Conservation (phyloP, 1,140 invertebrate genomes). For the Daktulosphaira vitifoliae region DNA sequence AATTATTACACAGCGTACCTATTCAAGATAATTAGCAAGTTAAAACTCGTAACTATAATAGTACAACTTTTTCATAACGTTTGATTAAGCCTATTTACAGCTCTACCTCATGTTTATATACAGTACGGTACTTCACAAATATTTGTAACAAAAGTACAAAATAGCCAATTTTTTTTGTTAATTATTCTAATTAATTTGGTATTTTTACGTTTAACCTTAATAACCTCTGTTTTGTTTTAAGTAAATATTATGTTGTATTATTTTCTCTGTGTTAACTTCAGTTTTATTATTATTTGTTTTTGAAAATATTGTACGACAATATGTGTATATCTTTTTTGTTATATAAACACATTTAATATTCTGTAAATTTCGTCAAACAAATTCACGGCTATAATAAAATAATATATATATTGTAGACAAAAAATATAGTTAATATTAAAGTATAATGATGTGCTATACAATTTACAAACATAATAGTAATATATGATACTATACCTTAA, state of each 20-base stretch:
- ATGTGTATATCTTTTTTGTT: too few species aligned
- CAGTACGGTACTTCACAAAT: slow-evolving; percentile 32
- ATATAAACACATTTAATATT: slow-evolving; percentile 8
- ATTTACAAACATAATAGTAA: slow-evolving; percentile 16
- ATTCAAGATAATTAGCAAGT: slow-evolving; percentile 21
- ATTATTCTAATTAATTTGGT: slow-evolving; percentile 17
- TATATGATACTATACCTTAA: slow-evolving; percentile 1
- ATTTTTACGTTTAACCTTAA: slow-evolving; percentile 28
- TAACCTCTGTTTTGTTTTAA: slow-evolving; percentile 21
- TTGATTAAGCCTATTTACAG: slow-evolving; percentile 28
- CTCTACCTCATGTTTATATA: slow-evolving; percentile 32
- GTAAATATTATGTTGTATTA: background rate
- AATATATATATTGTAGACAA: too few species aligned
- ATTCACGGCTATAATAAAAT: too few species aligned
- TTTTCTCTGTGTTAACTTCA: too few species aligned
- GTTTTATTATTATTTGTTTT: too few species aligned
- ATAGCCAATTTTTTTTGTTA: slow-evolving; percentile 34
- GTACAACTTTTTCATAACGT: slow-evolving; percentile 31
- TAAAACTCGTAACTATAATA: slow-evolving; percentile 30
- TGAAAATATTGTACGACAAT: too few species aligned
- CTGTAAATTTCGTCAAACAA: slow-evolving; percentile 7
- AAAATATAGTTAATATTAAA: background rate
- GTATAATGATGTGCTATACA: slow-evolving; percentile 1
- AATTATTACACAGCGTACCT: slow-evolving; percentile 10
- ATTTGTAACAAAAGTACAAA: slow-evolving; percentile 33